Conservation (phyloP, 2,888 invertebrate genomes). For the Eudemis profundana region DNA sequence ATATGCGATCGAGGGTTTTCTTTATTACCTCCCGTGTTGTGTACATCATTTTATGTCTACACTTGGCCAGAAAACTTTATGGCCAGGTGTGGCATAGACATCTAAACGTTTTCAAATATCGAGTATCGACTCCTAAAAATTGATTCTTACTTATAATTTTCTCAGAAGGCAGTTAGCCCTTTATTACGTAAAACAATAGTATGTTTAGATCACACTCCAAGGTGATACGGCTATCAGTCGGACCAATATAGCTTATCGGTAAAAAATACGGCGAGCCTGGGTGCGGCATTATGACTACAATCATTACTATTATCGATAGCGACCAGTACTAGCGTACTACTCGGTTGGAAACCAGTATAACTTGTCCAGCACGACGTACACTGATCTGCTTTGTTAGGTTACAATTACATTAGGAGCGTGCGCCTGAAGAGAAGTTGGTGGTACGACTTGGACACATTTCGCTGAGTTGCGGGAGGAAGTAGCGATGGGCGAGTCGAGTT, state of each 20-base stretch:
- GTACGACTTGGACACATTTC: no score
- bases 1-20: no score
- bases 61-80: no score
- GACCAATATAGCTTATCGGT: constrained; percentile 54
- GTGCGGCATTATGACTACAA: constrained; percentile 66
- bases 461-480: no score
- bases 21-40: no score
- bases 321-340: constrained; percentile 19
- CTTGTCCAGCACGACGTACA: background rate
- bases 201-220: constrained; percentile 20
- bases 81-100: no score
- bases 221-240: constrained; percentile 26
- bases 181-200: constrained; percentile 11
- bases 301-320: constrained; percentile 28
- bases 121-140: no score
- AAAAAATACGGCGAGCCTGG: constrained; percentile 65
- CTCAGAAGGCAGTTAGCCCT: background rate
- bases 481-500: no score
- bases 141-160: background rate
- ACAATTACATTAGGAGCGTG: background rate
- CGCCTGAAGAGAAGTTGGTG: no score
- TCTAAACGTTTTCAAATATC: no score
- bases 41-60: no score
- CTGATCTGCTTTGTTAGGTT: constrained; percentile 11
- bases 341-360: constrained; percentile 11